Base-by-base conservation (phyloP, 64 coral and sea anemone species). In the Stichodactyla helianthus region DNA sequence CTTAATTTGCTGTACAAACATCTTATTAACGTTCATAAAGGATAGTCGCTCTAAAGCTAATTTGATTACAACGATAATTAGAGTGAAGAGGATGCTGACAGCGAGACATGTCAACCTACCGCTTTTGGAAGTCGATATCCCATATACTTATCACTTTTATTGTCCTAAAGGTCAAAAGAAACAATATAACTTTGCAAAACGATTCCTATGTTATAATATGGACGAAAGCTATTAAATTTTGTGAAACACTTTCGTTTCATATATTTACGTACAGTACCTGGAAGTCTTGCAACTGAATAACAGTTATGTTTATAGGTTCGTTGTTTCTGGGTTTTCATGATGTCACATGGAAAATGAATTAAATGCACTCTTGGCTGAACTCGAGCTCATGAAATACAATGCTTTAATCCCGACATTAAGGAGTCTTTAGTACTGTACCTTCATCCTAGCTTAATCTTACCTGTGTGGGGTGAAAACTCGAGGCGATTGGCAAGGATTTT, bases 51-150 rank as follows among this genome's bases (percentile, higher is more conserved):
- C 22, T 6, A 25, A 70, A 70, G n/a, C 1, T n/a, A 25, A 70
- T 25, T 70, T 23, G n/a, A 23, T 70, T 7, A 74, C 12, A 74
- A 74, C 8, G 5, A 65, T n/a, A n/a, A 9, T 6, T 10, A 9
- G 23, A 74, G 11, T 2, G 25, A 74, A 12, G 10, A 31, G 23
- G 8, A 65, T 16, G 20, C 16, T 55, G 44, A 81, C 25, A 65
- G 62, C 6, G 1, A 59, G 56, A 78, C 0, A 0, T 4, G 25
- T 22, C 20, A 71, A 20, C 67, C 18, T 71, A 71, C 67, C 67
- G 20, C 78, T 52, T 81, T 81, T 8, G 78, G 78, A 51, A 81
- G 78, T 15, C 78, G 78, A 81, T 81, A 81, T 17, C 78, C 78
- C 35, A 52, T 51, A 11, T 81, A 81, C 15, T 54, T 81, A 1